These are phyloP conservation scores for Cetonia aurata DNA, from an alignment of 2,888 invertebrate genomes.

Conservation along the genomic window DNA sequence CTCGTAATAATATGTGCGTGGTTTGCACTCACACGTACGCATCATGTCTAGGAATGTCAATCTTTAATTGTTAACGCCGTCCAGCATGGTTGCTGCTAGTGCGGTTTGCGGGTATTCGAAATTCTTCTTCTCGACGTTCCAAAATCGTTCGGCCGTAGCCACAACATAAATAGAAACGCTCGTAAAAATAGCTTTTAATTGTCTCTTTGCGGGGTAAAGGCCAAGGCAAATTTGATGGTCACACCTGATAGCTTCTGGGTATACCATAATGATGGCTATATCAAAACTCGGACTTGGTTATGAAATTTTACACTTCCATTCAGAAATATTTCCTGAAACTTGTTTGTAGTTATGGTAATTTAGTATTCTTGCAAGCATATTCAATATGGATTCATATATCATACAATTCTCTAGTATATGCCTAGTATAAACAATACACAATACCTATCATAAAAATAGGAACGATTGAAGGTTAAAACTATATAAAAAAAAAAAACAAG, in stretches of 20 bases:
- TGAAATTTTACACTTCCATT: neutral
- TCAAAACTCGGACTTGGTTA: neutral
- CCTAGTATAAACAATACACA: no score
- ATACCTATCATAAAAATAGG: no score
- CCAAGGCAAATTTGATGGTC: neutral
- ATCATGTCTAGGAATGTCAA: conserved; percentile 4
- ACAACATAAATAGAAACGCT: neutral
- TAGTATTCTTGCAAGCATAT: no score
- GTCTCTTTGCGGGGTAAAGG: neutral
- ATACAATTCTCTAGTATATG: no score
- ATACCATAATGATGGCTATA: neutral
- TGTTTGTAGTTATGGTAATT: no score
- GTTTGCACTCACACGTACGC: neutral
- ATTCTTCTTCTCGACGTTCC: neutral
- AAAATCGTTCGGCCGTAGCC: neutral
- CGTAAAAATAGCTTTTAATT: conserved; percentile 21
- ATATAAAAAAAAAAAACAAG: no score
- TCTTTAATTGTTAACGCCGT: conserved; percentile 17
- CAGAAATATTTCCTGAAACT: no score
- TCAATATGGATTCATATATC: no score
- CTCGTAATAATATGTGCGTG: no score
- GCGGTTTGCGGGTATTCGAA: conserved; percentile 9
- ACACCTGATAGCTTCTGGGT: no score
- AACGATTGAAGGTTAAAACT: no score
- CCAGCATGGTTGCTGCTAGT: neutral